Evolutionary conservation across 2,888 invertebrate genomes (phyloP).

Genomic region (Hesperia comma): DNA sequence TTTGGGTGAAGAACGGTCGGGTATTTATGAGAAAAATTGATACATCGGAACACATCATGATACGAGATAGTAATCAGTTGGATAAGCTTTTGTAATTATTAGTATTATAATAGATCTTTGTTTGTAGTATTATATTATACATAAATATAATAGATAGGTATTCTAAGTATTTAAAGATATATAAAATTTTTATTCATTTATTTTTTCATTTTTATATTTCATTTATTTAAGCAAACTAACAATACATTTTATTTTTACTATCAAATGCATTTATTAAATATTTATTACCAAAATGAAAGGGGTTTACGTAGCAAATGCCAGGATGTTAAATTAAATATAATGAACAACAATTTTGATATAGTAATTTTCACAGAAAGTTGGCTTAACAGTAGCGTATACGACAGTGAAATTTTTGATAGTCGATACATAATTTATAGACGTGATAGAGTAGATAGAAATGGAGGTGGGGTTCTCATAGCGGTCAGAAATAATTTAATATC

Average conservation of each 20-base stretch:
- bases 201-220: too few relatives aligned
- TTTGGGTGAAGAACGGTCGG: too few relatives aligned
- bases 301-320: constrained; percentile 13
- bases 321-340: constrained; percentile 11
- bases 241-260: background rate
- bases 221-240: background rate
- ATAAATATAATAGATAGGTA: background rate
- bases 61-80: too few relatives aligned
- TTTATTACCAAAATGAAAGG: background rate
- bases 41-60: too few relatives aligned
- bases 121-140: too few relatives aligned
- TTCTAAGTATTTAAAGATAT: background rate
- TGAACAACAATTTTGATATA: constrained; percentile 1
- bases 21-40: too few relatives aligned
- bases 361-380: background rate
- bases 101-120: too few relatives aligned
- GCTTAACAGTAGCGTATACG: too few relatives aligned
- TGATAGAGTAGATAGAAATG: constrained; percentile 1
- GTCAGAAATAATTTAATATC: background rate
- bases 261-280: constrained; percentile 1
- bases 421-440: background rate
- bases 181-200: background rate
- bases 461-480: background rate
- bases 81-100: too few relatives aligned
- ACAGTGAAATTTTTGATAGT: background rate